Conservation (phyloP, 2,888 invertebrate genomes). For the Drosophila setosimentum region DNA sequence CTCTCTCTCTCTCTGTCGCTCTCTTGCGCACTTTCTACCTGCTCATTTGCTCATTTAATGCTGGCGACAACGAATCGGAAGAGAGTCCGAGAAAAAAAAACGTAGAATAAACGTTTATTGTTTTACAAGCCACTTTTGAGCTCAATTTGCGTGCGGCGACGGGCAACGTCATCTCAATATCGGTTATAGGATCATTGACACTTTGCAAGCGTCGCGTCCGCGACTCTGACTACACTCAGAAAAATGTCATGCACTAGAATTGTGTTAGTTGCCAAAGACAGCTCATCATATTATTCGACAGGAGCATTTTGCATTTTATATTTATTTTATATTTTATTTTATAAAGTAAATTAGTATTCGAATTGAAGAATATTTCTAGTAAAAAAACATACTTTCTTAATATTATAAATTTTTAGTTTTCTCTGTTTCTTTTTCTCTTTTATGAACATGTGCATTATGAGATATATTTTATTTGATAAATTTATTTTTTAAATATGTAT, state of each 20-base stretch:
- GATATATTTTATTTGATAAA: background rate
- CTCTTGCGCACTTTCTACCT: slow-evolving; percentile 22
- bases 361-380: background rate
- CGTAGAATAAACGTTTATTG: slow-evolving; percentile 66
- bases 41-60: slow-evolving; percentile 47
- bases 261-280: background rate
- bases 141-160: slow-evolving; percentile 68
- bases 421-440: background rate
- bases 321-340: background rate
- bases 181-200: slow-evolving; percentile 81
- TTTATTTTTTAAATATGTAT: background rate
- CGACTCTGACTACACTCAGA: slow-evolving; percentile 13
- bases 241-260: background rate
- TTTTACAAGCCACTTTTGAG: slow-evolving; percentile 75
- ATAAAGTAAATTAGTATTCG: background rate
- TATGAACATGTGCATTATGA: too few species aligned
- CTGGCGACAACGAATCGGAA: slow-evolving; percentile 44
- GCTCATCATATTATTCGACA: background rate
- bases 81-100: slow-evolving; percentile 14
- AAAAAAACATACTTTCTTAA: background rate
- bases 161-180: slow-evolving; percentile 65
- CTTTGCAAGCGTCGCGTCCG: slow-evolving; percentile 63
- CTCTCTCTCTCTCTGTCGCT: background rate
- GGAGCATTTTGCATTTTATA: background rate
- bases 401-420: background rate